Base-by-base conservation (phyloP, 2,113 vertebrate genomes). In the Solenodon paradoxus region DNA sequence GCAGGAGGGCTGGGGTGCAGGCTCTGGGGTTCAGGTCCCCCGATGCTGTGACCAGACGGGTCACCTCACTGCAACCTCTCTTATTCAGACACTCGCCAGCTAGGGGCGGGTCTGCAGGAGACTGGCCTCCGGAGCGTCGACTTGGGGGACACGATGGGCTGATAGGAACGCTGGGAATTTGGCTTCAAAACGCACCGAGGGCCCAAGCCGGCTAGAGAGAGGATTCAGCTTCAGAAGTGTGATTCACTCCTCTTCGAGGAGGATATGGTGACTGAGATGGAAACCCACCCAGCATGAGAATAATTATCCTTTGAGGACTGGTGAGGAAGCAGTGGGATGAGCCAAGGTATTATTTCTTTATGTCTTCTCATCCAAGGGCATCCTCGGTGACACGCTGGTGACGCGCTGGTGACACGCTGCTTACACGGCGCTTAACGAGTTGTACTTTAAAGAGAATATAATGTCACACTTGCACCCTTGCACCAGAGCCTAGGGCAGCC, bases 91-190 rank as follows among this genome's bases (percentile, higher is more conserved):
- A 8, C n/a, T 5, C 5, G n/a, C 45, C 55, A 4, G 26, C 0
- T 42, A 0, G 4, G 1, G 1, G 53, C 55, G 30, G 22, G n/a
- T 2, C 51, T 22, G 8, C 20, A 61, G 64, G 5, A 1, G 40
- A 28, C 4, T 28, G 0, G 1, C 2, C 15, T 3, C 12, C 38
- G 1, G 17, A 3, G n/a, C 13, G 15, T 32, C 49, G 1, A 0
- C 77, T 19, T 0, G 0, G 6, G 9, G 16, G 9, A 17, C 30
- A 4, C n/a, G n/a, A 24, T 0, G 1, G 45, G 63, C 61, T 0
- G 47, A 40, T 4, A 16, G 6, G 10, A 38, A 7, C 12, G 55
- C n/a, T 9, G 30, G 64, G 82, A 26, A 57, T 13, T 2, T 26
- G 84, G 42, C 40, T 22, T 64, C 79, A 28, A 8, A 38, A 4